phyloP scores from a whole-genome alignment of 2,888 invertebrate genomes.

The Rotaria macrura region DNA sequence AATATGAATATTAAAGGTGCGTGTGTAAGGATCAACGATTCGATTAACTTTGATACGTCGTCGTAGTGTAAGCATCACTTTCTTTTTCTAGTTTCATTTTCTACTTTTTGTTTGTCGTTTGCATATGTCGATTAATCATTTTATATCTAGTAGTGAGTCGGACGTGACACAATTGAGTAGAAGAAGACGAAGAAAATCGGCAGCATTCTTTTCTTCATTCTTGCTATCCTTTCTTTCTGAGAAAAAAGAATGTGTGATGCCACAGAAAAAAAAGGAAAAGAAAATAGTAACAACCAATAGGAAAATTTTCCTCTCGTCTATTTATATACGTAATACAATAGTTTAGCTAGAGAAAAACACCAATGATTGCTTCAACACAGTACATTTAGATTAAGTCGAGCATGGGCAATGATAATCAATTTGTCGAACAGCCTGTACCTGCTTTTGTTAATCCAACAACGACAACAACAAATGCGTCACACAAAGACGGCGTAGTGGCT shows the following conservation, averaged over 20 bases:
- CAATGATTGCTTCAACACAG: background rate
- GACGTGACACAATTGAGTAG: background rate
- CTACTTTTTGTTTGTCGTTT: background rate
- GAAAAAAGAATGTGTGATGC: background rate
- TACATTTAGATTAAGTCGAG: background rate
- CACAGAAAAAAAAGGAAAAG: background rate
- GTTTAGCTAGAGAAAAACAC: background rate
- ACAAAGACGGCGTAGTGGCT: background rate
- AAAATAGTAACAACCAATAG: background rate
- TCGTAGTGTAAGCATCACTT: background rate
- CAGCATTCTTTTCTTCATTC: background rate
- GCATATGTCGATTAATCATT: background rate
- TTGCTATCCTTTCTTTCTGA: background rate
- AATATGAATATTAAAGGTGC: background rate
- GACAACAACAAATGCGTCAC: no score
- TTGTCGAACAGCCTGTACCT: background rate
- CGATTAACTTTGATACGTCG: background rate
- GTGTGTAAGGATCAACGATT: background rate
- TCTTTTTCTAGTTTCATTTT: background rate
- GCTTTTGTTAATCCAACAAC: background rate
- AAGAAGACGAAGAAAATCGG: background rate
- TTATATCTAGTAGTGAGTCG: background rate
- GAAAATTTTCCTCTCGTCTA: background rate
- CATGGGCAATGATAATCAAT: conserved; percentile 8
- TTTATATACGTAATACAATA: background rate